Evolutionary conservation across 1,140 invertebrate species (phyloP), one percentile per base, ranked within the genome.

Genomic region (Nasonia vitripennis): DNA sequence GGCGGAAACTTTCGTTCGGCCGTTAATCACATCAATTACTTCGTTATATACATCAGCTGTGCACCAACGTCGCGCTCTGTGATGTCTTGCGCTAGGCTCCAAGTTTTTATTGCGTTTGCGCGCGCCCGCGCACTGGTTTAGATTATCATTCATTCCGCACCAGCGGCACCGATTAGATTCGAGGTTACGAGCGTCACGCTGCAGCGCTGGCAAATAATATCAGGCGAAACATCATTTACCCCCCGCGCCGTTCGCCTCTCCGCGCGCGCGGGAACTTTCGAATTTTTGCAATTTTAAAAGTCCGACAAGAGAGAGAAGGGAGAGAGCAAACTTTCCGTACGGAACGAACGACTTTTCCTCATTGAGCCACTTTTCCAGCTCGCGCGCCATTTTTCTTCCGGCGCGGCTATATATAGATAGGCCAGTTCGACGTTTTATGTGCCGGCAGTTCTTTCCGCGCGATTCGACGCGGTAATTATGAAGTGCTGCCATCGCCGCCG

Each of bases 261-360:
- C 10, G 14, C 31, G n/a, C 31, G 23, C 34, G n/a, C 20, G 45
- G 37, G 27, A 78, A 86, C 73, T 86, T 86, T 78, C 10, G n/a
- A 78, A 78, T 86, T 82, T 86, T 86, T 34, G 62, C 41, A 86
- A 82, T 82, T 86, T 86, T 78, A 85, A 81, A 75, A 81, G 37
- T 79, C 83, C 34, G 51, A 27, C 34, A n/a, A n/a, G 51, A 55
- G 51, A 55, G 12, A 55, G 48, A 51, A 51, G 14, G 9, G 48
- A 10, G 51, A 62, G 20, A 27, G 67, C 1, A 79, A 84, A 84
- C 67, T 84, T 84, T 84, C 68, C 20, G 9, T 10, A 41, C 41
- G 41, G 9, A 7, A 9, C 12, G 23, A 37, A 51, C 83, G 68
- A 84, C 78, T 85, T 77, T 81, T 81, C 73, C 51, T 74, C 37